phyloP scores from a whole-genome alignment of 1,140 invertebrate genomes.

The Eriocheir sinensis region DNA sequence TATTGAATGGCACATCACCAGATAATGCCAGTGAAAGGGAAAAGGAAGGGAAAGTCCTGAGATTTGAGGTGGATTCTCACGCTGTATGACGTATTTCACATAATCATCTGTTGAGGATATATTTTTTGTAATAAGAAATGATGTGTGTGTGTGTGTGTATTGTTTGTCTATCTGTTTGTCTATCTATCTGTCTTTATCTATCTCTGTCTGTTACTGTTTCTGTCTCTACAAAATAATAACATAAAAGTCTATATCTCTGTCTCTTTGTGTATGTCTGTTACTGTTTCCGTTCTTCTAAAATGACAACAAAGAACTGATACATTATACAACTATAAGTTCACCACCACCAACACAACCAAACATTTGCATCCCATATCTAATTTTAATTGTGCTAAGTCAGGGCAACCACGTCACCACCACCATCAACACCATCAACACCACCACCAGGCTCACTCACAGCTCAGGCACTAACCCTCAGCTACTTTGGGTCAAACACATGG shows the following conservation, averaged over 20 bases:
- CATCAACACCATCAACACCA: too few species aligned
- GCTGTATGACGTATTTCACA: too few species aligned
- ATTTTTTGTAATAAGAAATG: too few species aligned
- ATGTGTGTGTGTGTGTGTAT: neutral
- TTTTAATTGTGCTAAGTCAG: conserved; percentile 1
- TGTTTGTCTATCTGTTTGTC: neutral
- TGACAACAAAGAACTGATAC: neutral
- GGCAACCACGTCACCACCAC: too few species aligned
- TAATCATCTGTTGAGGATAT: too few species aligned
- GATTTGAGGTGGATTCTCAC: too few species aligned
- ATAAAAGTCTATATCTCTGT: neutral
- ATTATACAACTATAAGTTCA: neutral
- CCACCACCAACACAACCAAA: neutral
- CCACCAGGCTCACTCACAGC: neutral
- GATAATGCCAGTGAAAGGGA: neutral
- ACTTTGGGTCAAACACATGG: neutral
- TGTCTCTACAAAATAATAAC: neutral
- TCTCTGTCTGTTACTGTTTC: neutral
- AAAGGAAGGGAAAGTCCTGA: neutral
- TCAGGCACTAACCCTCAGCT: neutral
- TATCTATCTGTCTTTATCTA: too few species aligned
- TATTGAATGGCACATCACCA: neutral
- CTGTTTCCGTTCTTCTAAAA: neutral
- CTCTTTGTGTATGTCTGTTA: neutral
- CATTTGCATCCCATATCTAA: neutral